Base-by-base conservation (phyloP, 2,888 invertebrate genomes). In the Cryptocephalus moraei region DNA sequence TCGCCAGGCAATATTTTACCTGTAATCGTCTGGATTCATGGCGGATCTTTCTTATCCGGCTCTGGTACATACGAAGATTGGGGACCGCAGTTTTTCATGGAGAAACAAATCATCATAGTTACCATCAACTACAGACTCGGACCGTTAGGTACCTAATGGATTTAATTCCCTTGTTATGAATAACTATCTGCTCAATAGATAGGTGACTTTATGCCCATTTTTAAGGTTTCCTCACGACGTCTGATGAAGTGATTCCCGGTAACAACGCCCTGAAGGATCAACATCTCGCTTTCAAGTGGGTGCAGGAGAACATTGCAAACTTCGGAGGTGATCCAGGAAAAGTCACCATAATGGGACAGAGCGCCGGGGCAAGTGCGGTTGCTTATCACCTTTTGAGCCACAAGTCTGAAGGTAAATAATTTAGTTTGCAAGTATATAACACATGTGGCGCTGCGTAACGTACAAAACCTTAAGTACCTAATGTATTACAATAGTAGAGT, bases 181-280 rank as follows among this genome's bases (percentile, higher is more conserved):
- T n/a, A n/a, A n/a, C n/a, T n/a, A n/a, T n/a, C n/a, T n/a, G n/a
- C n/a, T n/a, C n/a, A n/a, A n/a, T n/a, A n/a, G n/a, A n/a, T n/a
- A n/a, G n/a, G n/a, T n/a, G n/a, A n/a, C n/a, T n/a, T n/a, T n/a
- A n/a, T n/a, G n/a, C n/a, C n/a, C n/a, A 9, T 36, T 36, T 36
- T 36, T n/a, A 11, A 36, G 36, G 36, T 11, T 36, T 36, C 12
- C 36, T 36, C 12, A 11, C 36, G 12, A 82, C 81, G 0, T 83
- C 82, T 0, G 82, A 81, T 41, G 69, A 73, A 33, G 68, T 75
- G 38, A 79, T 81, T 0, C 78, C 82, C 0, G 84, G 84, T 1
- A 84, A 85, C 62, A 74, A 78, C 54, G 84, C 81, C 0, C 65
- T 82, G 36, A 84, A 83, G 62, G 84, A 84, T 65, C 84, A 84